Conservation (phyloP, 2,113 vertebrate genomes). For the Pterophyllum scalare region DNA sequence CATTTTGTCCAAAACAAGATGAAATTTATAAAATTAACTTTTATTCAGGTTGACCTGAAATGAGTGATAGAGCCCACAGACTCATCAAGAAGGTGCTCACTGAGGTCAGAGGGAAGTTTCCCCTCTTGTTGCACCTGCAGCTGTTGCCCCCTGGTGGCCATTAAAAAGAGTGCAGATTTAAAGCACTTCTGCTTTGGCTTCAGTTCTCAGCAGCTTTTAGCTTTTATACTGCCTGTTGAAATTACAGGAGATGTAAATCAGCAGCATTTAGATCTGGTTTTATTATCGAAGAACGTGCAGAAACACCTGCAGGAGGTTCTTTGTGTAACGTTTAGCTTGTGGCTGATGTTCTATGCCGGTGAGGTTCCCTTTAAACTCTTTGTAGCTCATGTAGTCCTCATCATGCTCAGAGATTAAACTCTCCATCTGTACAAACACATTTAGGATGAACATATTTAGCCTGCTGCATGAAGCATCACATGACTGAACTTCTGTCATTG, state of each 20-base stretch:
- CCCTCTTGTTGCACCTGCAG: neutral
- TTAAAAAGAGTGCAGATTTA: neutral
- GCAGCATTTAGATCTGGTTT: neutral
- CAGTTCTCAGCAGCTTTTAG: neutral
- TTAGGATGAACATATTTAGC: slow-evolving; percentile 8
- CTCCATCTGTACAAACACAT: slow-evolving; percentile 8
- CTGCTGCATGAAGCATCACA: slow-evolving; percentile 18
- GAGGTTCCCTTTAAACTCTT: slow-evolving; percentile 19
- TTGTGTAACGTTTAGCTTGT: neutral
- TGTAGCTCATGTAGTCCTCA: slow-evolving; percentile 14
- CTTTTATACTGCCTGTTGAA: neutral
- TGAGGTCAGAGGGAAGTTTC: neutral
- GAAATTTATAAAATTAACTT: too few species aligned
- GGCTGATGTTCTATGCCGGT: neutral
- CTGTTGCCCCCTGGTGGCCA: neutral
- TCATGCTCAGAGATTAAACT: neutral
- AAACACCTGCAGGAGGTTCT: neutral
- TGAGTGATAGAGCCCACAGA: neutral
- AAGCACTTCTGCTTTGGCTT: neutral
- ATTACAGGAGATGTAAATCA: neutral
- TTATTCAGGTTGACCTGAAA: neutral
- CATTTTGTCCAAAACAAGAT: too few species aligned
- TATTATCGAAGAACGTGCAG: neutral
- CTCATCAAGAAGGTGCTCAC: fast-evolving
- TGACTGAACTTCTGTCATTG: slow-evolving; percentile 2